Conservation (phyloP, 2,888 invertebrate species). For the Dendrolimus houi region DNA sequence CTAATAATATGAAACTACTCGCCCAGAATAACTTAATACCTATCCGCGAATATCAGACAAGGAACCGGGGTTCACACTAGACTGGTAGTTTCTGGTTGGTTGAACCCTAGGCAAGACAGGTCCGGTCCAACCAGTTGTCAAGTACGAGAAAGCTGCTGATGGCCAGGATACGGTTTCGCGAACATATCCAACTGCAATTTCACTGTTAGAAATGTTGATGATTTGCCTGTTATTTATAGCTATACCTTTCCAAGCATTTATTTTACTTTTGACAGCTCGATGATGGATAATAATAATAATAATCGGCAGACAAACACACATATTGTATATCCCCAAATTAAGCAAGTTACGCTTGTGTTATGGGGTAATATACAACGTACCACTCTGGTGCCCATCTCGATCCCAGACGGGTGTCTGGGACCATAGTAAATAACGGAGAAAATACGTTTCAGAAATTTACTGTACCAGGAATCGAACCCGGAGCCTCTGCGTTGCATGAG, state of each 20-base stretch:
- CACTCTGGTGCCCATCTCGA: too few species aligned
- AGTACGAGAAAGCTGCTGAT: neutral
- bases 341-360: too few species aligned
- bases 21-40: neutral
- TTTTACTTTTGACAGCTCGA: too few species aligned
- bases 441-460: too few species aligned
- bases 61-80: neutral
- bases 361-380: too few species aligned
- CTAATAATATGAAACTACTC: neutral
- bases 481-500: too few species aligned
- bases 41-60: neutral
- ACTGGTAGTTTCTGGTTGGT: neutral
- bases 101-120: neutral
- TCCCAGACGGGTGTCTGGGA: too few species aligned
- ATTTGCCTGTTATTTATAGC: neutral
- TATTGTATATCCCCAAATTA: too few species aligned
- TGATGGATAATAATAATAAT: too few species aligned
- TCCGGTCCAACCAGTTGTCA: neutral
- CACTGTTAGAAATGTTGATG: neutral
- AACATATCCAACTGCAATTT: neutral
- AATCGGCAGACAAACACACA: too few species aligned
- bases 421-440: too few species aligned
- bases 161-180: neutral
- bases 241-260: neutral
- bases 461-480: too few species aligned